Base-by-base conservation (phyloP, 2,797 vertebrate genomes). In the Vespertilio murinus region DNA sequence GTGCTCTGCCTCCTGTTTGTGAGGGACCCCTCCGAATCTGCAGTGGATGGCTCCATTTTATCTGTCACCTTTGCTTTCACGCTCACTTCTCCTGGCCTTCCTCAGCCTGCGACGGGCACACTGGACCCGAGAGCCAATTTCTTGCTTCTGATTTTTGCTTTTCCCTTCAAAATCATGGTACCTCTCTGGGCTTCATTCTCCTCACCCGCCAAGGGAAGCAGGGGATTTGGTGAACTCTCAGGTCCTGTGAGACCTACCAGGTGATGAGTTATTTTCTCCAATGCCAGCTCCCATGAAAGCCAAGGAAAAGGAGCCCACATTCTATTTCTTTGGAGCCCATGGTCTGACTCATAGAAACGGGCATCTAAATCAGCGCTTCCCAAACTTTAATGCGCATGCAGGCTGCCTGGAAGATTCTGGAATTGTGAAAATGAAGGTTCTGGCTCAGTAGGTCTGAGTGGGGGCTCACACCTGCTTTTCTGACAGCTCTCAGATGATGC, bases 31-130 rank as follows among this genome's bases (percentile, higher is more conserved):
- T 25, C 22, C 1, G 45, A 67, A 14, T 49, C 71, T 94, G 20
- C 10, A 23, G 13, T 6, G 23, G 16, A 18, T 42, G 49, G 20
- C 1, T 11, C 35, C n/a, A 13, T 13, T 79, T 42, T 20, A 8
- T 61, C 14, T 40, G 6, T 38, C 5, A 25, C 71, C 33, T 22
- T 8, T n/a, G 25, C 30, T 70, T 6, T 64, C 40, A 45, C 0
- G 59, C 40, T 20, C 12, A 23, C 10, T 10, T 25, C 38, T 6
- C 8, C 28, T 13, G 23, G 30, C 45, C 28, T 52, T 65, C 8
- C 49, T 85, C 25, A 49, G 79, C 18, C 45, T 59, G 45, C 0
- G 0, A 10, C 0, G 0, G 42, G n/a, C 61, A 23, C 14, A 4
- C 6, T 17, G 22, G 47, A 56, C 18, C 22, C 6, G 52, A 17